These are phyloP conservation scores for Lithobates pipiens DNA, from an alignment of 2,797 vertebrate species.

Conservation along the genomic window DNA sequence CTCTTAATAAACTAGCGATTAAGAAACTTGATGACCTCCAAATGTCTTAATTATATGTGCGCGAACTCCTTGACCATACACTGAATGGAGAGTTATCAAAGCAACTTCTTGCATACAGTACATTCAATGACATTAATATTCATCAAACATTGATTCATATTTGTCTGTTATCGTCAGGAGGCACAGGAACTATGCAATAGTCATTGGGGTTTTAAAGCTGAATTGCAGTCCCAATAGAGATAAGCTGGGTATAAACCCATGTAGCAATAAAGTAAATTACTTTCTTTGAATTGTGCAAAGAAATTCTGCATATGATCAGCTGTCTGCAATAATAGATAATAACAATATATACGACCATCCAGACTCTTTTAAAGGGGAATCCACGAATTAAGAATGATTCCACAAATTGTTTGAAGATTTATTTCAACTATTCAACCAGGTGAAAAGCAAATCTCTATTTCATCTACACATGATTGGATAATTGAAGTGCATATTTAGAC, in stretches of 20 bases:
- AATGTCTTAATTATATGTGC: background rate
- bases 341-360: background rate
- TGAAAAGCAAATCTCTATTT: no score
- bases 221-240: slow-evolving; percentile 13
- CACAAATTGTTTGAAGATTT: no score
- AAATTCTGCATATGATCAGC: background rate
- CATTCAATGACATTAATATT: background rate
- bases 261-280: background rate
- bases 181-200: slow-evolving; percentile 23
- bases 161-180: background rate
- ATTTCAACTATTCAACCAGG: no score
- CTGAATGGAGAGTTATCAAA: background rate
- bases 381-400: no score
- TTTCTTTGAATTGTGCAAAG: background rate
- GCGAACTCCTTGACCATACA: background rate
- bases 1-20: background rate
- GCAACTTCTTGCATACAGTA: background rate
- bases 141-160: slow-evolving; percentile 6
- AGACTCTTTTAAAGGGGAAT: background rate
- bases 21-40: background rate
- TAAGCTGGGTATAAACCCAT: background rate
- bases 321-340: no score
- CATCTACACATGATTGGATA: no score
- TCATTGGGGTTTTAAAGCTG: background rate
- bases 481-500: no score